These are phyloP conservation scores for Polyommatus icarus DNA, from an alignment of 2,888 invertebrate species.

Conservation along the genomic window DNA sequence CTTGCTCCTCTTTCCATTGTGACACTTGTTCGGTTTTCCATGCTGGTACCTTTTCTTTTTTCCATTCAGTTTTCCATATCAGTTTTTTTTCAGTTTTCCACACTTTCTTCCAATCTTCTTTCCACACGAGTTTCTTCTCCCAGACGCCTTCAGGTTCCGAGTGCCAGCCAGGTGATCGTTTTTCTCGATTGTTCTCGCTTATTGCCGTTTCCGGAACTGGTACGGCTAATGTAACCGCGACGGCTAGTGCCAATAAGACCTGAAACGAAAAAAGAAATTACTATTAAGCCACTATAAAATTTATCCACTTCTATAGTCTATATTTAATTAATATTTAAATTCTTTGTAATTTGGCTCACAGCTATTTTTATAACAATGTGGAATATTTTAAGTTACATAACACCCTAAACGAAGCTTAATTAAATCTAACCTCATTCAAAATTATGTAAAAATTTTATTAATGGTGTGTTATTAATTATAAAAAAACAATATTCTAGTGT, in stretches of 20 bases:
- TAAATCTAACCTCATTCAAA: not conserved
- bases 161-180: constrained; percentile 80
- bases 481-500: not conserved
- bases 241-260: constrained; percentile 81
- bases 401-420: not conserved
- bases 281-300: not conserved
- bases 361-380: not conserved
- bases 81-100: constrained; percentile 89
- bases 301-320: not conserved
- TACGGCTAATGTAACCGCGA: constrained; percentile 68
- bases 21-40: constrained; percentile 91
- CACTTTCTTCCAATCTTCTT: constrained; percentile 88
- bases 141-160: constrained; percentile 84
- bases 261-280: constrained; percentile 60
- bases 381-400: not conserved
- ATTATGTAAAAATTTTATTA: not conserved
- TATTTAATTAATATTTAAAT: not conserved
- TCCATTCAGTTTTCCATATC: constrained; percentile 87
- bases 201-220: constrained; percentile 58
- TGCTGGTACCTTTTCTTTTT: constrained; percentile 85
- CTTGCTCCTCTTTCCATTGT: constrained; percentile 87
- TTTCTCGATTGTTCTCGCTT: constrained; percentile 67
- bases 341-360: not conserved
- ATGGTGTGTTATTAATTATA: not conserved
- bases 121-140: constrained; percentile 92